phyloP scores from a whole-genome alignment of 2,113 vertebrate genomes.

The Eclectus roratus region DNA sequence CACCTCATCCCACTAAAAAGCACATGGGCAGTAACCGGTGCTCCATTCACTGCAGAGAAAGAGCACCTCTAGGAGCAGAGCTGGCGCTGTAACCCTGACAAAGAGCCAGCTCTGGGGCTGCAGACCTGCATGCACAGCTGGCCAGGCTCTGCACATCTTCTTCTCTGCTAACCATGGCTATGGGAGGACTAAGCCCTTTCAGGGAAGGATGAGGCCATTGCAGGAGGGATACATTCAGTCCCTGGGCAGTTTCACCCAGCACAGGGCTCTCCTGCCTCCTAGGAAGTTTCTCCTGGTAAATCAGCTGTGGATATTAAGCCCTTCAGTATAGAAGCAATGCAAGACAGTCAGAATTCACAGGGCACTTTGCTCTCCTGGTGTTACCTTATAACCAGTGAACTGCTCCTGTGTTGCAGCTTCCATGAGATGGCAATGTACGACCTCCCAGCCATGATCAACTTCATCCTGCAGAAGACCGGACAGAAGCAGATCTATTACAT shows the following conservation, averaged over 20 bases:
- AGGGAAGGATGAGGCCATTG: not conserved
- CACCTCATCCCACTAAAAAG: not conserved
- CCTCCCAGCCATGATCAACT: constrained; percentile 85
- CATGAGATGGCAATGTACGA: constrained; percentile 92
- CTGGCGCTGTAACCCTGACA: not conserved
- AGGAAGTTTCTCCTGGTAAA: not conserved
- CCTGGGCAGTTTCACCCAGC: not conserved
- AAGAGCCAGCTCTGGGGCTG: not conserved
- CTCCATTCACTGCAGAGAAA: not conserved
- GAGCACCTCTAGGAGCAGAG: not conserved
- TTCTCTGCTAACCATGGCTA: rapidly evolving
- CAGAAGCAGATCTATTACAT: constrained; percentile 88
- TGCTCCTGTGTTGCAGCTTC: constrained; percentile 74
- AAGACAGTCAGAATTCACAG: not conserved
- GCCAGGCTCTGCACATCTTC: not conserved
- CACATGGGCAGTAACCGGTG: rapidly evolving
- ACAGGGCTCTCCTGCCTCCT: not conserved
- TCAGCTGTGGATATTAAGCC: not conserved
- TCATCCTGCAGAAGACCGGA: constrained; percentile 83
- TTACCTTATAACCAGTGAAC: not conserved
- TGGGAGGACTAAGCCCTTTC: not conserved
- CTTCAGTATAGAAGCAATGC: not conserved
- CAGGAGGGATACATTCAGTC: not conserved
- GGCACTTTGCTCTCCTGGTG: not conserved
- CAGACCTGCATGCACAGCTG: not conserved